Percentiles rank a stretch among this genome's conserved stretches.
Evolutionary conservation across 2,113 vertebrate genomes (phyloP).

Genomic region (Daphoenositta chrysoptera): DNA sequence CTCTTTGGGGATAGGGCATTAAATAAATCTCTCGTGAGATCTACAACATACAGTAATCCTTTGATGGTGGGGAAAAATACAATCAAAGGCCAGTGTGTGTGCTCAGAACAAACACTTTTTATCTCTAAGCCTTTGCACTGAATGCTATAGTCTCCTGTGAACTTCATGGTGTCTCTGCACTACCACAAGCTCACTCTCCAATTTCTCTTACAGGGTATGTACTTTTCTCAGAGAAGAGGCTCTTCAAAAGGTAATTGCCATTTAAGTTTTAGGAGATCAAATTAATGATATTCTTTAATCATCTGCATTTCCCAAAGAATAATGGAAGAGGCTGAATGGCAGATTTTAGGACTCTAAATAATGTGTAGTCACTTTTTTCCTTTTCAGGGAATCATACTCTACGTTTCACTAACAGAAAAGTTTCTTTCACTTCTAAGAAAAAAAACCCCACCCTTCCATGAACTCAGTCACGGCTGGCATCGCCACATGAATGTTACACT

Average conservation of each 20-base stretch:
- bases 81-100: not conserved
- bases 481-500: conserved; percentile 21
- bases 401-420: not conserved
- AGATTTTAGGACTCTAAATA: not conserved
- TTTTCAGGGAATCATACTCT: not conserved
- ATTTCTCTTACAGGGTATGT: not conserved
- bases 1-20: not conserved
- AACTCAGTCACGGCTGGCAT: not conserved
- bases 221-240: not conserved
- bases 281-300: conserved; percentile 1
- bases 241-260: not conserved
- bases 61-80: not conserved
- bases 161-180: not conserved
- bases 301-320: conserved; percentile 3
- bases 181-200: not conserved
- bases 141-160: not conserved
- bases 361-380: not conserved
- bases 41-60: not conserved
- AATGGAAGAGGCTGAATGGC: not conserved
- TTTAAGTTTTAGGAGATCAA: not conserved
- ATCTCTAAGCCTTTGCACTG: not conserved
- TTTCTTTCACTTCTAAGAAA: not conserved
- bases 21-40: not conserved
- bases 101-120: not conserved
- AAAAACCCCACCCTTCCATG: not conserved